phyloP scores from a whole-genome alignment of 1,140 invertebrate species.

The Brachionus sp. region DNA sequence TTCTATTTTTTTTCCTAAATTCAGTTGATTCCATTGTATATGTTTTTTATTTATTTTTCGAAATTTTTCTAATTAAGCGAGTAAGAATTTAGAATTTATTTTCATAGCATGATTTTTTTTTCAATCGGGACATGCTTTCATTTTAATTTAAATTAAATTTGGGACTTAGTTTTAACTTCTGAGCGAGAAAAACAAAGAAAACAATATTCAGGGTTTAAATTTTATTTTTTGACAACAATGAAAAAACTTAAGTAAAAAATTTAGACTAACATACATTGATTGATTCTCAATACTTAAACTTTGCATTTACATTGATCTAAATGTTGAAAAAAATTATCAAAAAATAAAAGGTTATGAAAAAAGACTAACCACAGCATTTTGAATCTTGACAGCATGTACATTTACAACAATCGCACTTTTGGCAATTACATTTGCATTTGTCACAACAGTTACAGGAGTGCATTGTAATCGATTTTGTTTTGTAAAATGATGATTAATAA shows the following conservation, averaged over 20 bases:
- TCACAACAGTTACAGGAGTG: slow-evolving; percentile 31
- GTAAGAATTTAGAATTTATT: background rate
- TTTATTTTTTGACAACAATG: background rate
- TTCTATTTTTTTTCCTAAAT: background rate
- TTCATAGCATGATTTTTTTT: background rate
- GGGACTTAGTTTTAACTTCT: background rate
- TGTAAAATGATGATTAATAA: background rate
- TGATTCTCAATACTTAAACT: background rate
- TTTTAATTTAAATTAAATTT: background rate
- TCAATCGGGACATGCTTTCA: background rate
- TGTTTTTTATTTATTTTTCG: background rate
- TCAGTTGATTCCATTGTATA: background rate
- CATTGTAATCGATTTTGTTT: background rate
- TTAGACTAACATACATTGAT: background rate
- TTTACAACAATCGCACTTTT: slow-evolving; percentile 22
- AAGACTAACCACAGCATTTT: slow-evolving; percentile 34
- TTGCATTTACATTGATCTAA: background rate
- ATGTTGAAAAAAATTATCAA: background rate
- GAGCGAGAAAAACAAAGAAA: background rate
- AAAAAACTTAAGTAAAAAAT: background rate
- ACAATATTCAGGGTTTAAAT: background rate
- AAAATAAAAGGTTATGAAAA: too few species aligned
- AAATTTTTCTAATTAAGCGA: background rate
- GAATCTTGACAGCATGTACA: slow-evolving; percentile 4
- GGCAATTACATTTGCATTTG: slow-evolving; percentile 37